Evolutionary conservation across 2,797 vertebrate species (phyloP).

Genomic region (Poeciliopsis gracilis): DNA sequence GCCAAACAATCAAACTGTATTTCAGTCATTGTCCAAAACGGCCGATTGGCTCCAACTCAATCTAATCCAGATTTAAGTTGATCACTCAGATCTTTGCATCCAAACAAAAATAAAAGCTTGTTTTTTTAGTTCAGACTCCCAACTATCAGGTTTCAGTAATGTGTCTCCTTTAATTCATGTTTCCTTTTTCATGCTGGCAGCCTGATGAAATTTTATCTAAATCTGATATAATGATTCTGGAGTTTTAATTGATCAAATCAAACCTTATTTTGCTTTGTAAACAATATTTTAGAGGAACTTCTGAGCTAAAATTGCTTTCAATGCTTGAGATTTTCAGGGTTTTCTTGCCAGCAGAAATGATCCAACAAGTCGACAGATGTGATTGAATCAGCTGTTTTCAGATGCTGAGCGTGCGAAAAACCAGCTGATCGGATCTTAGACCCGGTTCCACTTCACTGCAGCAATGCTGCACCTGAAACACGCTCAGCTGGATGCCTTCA

Average conservation of each 20-base stretch:
- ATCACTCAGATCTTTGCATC: background rate
- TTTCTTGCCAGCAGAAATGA: background rate
- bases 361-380: background rate
- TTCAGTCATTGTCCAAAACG: background rate
- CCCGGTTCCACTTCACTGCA: background rate
- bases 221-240: background rate
- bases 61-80: background rate
- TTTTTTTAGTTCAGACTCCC: background rate
- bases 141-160: background rate
- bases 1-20: background rate
- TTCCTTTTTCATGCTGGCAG: background rate
- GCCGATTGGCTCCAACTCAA: background rate
- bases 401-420: background rate
- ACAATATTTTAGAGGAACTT: background rate
- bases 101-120: background rate
- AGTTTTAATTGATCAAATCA: background rate
- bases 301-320: background rate
- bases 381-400: background rate
- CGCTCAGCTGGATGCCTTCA: background rate
- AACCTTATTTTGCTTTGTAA: background rate
- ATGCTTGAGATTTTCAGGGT: background rate
- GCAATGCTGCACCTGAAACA: background rate
- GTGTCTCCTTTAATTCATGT: background rate
- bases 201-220: background rate
- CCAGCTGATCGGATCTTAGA: background rate